Percentiles rank a stretch among this genome's conserved stretches.
phyloP scores from a whole-genome alignment of 2,113 vertebrate species.

The Chrysemys picta region DNA sequence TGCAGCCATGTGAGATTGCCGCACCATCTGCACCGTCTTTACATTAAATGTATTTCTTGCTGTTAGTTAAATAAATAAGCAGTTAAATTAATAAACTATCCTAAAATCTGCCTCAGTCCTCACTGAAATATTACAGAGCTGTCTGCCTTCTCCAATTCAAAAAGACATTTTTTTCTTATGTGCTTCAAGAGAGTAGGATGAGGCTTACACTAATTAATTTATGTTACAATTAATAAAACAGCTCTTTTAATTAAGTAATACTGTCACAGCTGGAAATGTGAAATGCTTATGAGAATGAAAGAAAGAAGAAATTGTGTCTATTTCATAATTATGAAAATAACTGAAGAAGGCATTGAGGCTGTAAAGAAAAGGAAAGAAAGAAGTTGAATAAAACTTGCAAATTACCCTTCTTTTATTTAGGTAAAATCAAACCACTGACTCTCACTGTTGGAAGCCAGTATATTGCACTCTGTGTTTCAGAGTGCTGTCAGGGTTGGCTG shows the following conservation, averaged over 20 bases:
- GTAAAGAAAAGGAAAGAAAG: background rate
- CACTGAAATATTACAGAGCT: background rate
- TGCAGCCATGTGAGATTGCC: background rate
- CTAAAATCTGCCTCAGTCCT: background rate
- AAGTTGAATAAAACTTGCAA: background rate
- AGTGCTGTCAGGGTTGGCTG: background rate
- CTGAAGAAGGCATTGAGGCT: rapidly evolving
- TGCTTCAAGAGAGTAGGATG: background rate
- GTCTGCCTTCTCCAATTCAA: background rate
- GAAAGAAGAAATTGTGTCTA: background rate
- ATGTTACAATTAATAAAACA: slow-evolving; percentile 9
- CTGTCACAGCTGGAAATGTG: slow-evolving; percentile 14
- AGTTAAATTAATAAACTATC: background rate
- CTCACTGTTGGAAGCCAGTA: background rate
- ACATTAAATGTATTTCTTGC: slow-evolving; percentile 1
- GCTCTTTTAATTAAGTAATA: background rate
- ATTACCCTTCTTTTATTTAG: background rate
- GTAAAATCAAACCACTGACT: background rate
- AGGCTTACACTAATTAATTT: background rate
- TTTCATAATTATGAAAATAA: background rate
- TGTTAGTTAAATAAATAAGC: background rate
- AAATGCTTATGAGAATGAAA: background rate
- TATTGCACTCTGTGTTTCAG: background rate
- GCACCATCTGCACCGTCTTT: background rate
- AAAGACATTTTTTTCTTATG: background rate